Evolutionary conservation across 35 echinoderm and acorn worm species (phyloP), one percentile per base, ranked within the genome.

Genomic region (Ophioderma brevispina): DNA sequence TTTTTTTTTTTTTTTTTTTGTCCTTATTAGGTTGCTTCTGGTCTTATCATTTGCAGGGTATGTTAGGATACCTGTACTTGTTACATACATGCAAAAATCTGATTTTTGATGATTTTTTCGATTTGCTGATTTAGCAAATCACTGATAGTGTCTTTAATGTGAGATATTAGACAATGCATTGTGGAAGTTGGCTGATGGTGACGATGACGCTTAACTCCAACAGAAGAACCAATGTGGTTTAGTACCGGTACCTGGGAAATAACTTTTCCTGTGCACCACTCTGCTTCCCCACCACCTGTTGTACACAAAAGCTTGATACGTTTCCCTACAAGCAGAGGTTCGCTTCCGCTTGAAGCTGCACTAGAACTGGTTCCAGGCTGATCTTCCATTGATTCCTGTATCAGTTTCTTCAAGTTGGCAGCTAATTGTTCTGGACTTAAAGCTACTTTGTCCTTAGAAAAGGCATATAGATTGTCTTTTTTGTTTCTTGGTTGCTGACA

Each of bases 181-280:
- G n/a, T n/a, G n/a, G n/a, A n/a, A n/a, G n/a, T n/a, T 32, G 23
- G 76, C 23, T 0, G 15, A 4, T 28, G 0, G 76, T 78, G 13
- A 28, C 14, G 28, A 78, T 78, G 76, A 78, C 31, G 31, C 31
- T 4, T n/a, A 32, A 78, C 17, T 34, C 76, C 76, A 34, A 31
- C 31, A 36, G 32, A 13, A 78, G 31, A 78, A 75, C 63, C 32
- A n/a, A n/a, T 78, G 31, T 36, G 28, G 36, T 34, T 32, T 15
- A 78, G 11, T 36, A 78, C n/a, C 84, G 13, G 35, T n/a, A 86
- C 84, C 84, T 86, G 84, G n/a, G 84, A 86, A 6, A 86, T 86
- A 31, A 86, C 84, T 64, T 86, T 86, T 8, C 84, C 84, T 55
- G 63, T 75, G 6, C 37, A 39, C 31, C 30, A 86, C 37, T 18